These are phyloP conservation scores for Pithys albifrons DNA, from an alignment of 2,113 vertebrate genomes.

Conservation along the genomic window DNA sequence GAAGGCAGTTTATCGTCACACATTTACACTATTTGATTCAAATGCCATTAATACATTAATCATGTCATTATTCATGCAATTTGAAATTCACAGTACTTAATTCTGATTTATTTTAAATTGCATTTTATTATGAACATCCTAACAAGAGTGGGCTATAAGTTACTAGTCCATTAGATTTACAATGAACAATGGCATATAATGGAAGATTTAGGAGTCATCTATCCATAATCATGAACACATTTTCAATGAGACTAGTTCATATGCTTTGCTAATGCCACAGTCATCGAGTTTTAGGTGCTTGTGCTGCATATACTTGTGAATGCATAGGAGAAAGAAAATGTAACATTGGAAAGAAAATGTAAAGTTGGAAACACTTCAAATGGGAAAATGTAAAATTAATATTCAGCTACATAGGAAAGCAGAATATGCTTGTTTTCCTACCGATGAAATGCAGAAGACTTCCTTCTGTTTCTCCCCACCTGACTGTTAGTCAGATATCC, in stretches of 20 bases:
- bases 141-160: not conserved
- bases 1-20: not conserved
- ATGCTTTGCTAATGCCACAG: not conserved
- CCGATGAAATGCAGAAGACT: not conserved
- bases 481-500: not conserved
- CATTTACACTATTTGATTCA: not conserved
- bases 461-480: not conserved
- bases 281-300: not conserved
- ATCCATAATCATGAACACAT: not conserved
- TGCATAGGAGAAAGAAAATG: not conserved
- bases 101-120: conserved; percentile 5
- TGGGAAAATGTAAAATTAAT: not conserved
- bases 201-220: not conserved
- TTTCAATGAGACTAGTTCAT: not conserved
- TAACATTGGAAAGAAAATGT: not conserved
- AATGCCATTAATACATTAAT: not conserved
- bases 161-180: not conserved
- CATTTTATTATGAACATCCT: not conserved
- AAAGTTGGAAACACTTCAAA: not conserved
- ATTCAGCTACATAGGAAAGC: not conserved
- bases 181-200: not conserved
- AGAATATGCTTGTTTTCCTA: not conserved
- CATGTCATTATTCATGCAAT: not conserved
- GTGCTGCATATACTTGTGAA: not conserved
- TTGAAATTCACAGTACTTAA: not conserved